These are phyloP conservation scores for Semnornis frantzii DNA, from an alignment of 2,113 vertebrate species.

Conservation along the genomic window DNA sequence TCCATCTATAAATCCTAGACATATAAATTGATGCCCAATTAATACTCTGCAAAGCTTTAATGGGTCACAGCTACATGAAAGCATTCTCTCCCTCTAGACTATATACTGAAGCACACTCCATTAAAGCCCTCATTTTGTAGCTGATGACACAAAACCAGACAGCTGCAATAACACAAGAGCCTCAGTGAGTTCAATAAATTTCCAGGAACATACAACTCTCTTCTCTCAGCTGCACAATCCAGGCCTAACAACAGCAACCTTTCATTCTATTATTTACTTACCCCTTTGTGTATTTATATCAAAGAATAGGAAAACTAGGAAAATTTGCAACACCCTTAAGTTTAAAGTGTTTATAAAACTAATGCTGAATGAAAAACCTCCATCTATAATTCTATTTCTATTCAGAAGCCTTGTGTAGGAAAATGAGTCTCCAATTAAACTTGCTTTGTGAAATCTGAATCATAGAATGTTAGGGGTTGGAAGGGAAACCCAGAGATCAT, in stretches of 20 bases:
- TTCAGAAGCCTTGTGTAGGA: background rate
- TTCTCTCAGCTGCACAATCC: slow-evolving; percentile 11
- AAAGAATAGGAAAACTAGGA: background rate
- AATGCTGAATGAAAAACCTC: background rate
- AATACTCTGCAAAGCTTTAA: background rate
- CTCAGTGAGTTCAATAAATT: slow-evolving; percentile 1
- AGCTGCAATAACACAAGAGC: slow-evolving; percentile 51
- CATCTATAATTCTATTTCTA: background rate
- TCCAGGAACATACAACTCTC: background rate
- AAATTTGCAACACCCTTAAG: background rate
- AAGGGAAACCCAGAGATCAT: too few species aligned
- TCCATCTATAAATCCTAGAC: background rate
- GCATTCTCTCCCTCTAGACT: background rate
- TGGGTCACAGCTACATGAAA: background rate
- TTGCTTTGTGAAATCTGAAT: background rate
- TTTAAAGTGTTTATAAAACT: background rate
- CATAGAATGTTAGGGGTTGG: too few species aligned
- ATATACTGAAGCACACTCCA: background rate
- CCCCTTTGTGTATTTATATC: background rate
- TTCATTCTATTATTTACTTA: background rate
- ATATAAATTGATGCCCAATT: background rate
- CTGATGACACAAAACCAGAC: slow-evolving; percentile 22
- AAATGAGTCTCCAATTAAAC: background rate
- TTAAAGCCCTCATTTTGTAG: background rate
- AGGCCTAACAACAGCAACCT: background rate